A percentile compares a stretch with the other conserved stretches of the same genome.
These are phyloP conservation scores for Halcyon smyrnensis DNA, from an alignment of 2,797 vertebrate genomes.

Conservation along the genomic window DNA sequence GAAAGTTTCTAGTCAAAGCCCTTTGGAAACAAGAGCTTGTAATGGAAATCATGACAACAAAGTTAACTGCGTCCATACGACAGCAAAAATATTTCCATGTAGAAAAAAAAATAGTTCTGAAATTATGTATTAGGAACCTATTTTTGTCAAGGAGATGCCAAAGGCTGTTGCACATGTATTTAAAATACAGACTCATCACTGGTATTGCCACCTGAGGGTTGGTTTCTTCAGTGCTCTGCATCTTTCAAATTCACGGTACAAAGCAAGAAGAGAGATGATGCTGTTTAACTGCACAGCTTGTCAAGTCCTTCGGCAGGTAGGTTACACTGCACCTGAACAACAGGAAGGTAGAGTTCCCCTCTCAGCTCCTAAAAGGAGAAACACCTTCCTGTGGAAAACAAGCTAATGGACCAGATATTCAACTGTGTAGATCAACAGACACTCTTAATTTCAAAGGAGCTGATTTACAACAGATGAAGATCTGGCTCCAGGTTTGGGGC, in stretches of 20 bases:
- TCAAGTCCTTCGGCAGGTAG: background rate
- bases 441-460: background rate
- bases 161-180: background rate
- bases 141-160: background rate
- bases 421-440: rapidly evolving
- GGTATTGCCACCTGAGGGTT: background rate
- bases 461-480: background rate
- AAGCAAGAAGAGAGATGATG: background rate
- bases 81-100: background rate
- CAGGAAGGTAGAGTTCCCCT: background rate
- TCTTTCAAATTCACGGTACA: background rate
- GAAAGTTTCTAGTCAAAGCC: constrained; percentile 42
- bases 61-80: background rate
- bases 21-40: constrained; percentile 23
- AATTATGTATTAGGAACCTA: background rate
- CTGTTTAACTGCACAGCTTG: background rate
- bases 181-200: background rate
- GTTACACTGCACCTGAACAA: background rate
- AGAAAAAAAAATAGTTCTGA: background rate
- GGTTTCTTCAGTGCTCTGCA: background rate
- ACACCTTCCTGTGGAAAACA: background rate
- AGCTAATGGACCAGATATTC: background rate
- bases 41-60: background rate
- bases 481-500: background rate
- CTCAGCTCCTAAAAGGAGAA: background rate